Evolutionary conservation across 2,888 invertebrate species (phyloP).

Genomic region (Drosophila antonietae): DNA sequence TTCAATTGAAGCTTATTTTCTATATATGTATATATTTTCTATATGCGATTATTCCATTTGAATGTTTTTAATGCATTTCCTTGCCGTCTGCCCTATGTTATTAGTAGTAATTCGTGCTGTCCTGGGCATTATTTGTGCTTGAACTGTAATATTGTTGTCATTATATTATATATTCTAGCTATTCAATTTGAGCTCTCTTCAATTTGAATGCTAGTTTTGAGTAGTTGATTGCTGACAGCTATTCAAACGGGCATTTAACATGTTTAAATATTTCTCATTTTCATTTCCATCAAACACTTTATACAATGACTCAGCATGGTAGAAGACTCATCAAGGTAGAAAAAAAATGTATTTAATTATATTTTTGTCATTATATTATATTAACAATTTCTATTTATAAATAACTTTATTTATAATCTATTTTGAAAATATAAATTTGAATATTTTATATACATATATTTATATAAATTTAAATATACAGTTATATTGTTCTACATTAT

Average conservation of each 20-base stretch:
- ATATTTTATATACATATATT: too few relatives aligned
- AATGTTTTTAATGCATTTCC: constrained; percentile 2
- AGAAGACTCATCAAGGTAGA: too few relatives aligned
- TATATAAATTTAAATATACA: too few relatives aligned
- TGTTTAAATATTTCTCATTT: neutral
- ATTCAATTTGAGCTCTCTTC: neutral
- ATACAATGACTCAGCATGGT: too few relatives aligned
- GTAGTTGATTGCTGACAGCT: constrained; percentile 6
- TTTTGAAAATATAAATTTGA: too few relatives aligned
- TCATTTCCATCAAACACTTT: too few relatives aligned
- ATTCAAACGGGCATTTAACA: neutral
- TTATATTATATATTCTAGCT: neutral
- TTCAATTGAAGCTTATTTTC: constrained; percentile 47
- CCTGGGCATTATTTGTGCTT: constrained; percentile 14
- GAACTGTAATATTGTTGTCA: neutral
- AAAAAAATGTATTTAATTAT: too few relatives aligned
- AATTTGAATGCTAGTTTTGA: neutral
- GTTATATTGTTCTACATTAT: too few relatives aligned
- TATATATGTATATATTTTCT: constrained; percentile 24
- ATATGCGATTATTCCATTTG: constrained; percentile 20
- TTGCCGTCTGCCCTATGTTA: constrained; percentile 21
- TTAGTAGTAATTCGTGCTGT: constrained; percentile 33
- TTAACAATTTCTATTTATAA: too few relatives aligned
- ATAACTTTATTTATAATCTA: too few relatives aligned
- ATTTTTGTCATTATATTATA: too few relatives aligned